Base-by-base conservation (phyloP, 1,140 invertebrate genomes). In the Nymphalis io region DNA sequence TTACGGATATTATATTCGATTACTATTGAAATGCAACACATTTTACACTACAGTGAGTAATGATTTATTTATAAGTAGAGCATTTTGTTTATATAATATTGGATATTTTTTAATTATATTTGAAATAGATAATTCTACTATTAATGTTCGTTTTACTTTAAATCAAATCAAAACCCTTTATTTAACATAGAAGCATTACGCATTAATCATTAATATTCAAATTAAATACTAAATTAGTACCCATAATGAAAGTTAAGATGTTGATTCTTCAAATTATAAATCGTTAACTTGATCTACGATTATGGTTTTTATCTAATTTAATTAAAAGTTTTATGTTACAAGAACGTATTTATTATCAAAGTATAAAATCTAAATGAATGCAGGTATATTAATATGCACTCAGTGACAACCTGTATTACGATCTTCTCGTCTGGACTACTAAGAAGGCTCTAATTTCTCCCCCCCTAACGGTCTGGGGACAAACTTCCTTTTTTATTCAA, bases 361-460 rank as follows among this genome's bases (percentile, higher is more conserved):
- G 21, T 16, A 55, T 55, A 40, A 70, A 58, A 48, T 57, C 16
- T 38, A 53, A 62, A 62, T 18, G 11, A 21, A 42, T 40, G 21
- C 60, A 73, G 73, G 68, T 70, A 57, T 53, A 78, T 80, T 80
- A 74, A 46, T 70, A 80, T 80, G 72, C 72, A 60, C 44, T 39
- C 44, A 57, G 63, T 38, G 73, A 33, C 51, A 51, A 62, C 70
- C 60, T 70, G 63, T 64, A 72, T 72, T 74, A 75, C 68, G 71
- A 44, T 39, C 23, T 18, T 12, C 44, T 46, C 74, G 78, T 80
- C 78, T 80, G 68, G 78, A 80, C 73, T 80, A 65, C 70, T 73
- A 75, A 75, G 66, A 18, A 71, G 65, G 55, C 42, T 60, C 67
- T 76, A 72, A 76, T 76, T 74, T 69, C 62, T 60, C 59, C 59